Conservation (phyloP, 2,888 invertebrate genomes). For the Teinopalpus imperialis region DNA sequence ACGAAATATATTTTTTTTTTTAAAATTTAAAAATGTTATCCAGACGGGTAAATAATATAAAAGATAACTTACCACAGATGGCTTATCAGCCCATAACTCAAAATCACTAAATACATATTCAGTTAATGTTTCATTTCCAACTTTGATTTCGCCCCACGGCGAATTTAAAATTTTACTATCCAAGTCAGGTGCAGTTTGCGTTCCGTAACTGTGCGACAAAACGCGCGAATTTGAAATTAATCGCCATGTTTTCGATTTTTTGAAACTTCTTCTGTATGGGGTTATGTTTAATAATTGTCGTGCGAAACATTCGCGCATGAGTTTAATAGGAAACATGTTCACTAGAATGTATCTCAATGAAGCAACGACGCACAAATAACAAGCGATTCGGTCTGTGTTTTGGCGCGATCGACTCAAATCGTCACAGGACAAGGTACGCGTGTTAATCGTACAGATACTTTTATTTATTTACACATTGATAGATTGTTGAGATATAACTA, state of each 20-base stretch:
- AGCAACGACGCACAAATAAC: constrained; percentile 50
- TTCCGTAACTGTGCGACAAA: constrained; percentile 47
- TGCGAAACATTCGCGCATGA: constrained; percentile 69
- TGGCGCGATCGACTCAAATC: constrained; percentile 54
- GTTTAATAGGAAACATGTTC: constrained; percentile 72
- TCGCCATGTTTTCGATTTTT: constrained; percentile 40
- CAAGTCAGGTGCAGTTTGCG: constrained; percentile 54
- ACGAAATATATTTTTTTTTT: no score
- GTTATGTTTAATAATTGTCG: constrained; percentile 56
- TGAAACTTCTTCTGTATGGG: constrained; percentile 45
- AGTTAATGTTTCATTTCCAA: constrained; percentile 81
- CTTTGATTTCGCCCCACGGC: constrained; percentile 74
- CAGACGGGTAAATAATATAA: no score
- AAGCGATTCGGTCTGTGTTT: constrained; percentile 44
- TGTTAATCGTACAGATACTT: constrained; percentile 9
- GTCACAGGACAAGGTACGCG: constrained; percentile 64
- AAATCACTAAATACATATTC: constrained; percentile 82
- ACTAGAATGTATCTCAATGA: constrained; percentile 53
- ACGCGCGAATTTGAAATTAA: constrained; percentile 32
- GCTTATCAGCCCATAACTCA: constrained; percentile 80
- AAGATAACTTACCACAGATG: constrained; percentile 84
- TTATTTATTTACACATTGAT: not conserved
- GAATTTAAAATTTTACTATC: constrained; percentile 60
- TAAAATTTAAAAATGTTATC: no score
- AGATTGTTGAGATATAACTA: no score